These are phyloP conservation scores for Epizoanthus fatuus DNA, from an alignment of 92 coral and sea anemone genomes.

Conservation along the genomic window DNA sequence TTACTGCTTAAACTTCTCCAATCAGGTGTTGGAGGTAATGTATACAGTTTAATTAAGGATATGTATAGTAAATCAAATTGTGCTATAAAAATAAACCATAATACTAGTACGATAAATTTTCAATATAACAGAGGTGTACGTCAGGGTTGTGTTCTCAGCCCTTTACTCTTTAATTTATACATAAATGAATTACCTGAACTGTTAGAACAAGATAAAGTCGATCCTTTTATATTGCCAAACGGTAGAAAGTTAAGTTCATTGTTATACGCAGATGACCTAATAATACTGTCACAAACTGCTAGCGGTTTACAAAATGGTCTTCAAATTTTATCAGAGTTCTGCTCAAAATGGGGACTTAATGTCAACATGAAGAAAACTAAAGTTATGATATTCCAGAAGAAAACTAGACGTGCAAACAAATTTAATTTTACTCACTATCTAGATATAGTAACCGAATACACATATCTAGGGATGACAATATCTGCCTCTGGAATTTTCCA, in stretches of 20 bases:
- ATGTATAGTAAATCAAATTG: slow-evolving; percentile 45
- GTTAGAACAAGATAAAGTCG: not conserved
- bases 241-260: not conserved
- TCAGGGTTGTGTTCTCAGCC: not conserved
- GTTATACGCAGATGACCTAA: slow-evolving; percentile 22
- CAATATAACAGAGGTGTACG: slow-evolving; percentile 22
- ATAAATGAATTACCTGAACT: not conserved
- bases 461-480: too few species aligned
- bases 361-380: too few species aligned
- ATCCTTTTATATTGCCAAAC: slow-evolving; percentile 18
- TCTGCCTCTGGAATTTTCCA: too few species aligned
- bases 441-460: too few species aligned
- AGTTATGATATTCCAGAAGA: too few species aligned
- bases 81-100: not conserved
- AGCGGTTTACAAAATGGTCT: not conserved
- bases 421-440: too few species aligned
- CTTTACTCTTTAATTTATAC: slow-evolving; percentile 1
- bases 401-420: too few species aligned
- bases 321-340: not conserved
- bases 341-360: too few species aligned
- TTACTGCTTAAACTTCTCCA: slow-evolving; percentile 24
- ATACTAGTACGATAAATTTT: not conserved
- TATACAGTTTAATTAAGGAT: too few species aligned
- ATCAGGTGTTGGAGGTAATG: slow-evolving; percentile 46
- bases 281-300: not conserved